Conservation (phyloP, 2,113 vertebrate genomes). For the Oxyura jamaicensis region DNA sequence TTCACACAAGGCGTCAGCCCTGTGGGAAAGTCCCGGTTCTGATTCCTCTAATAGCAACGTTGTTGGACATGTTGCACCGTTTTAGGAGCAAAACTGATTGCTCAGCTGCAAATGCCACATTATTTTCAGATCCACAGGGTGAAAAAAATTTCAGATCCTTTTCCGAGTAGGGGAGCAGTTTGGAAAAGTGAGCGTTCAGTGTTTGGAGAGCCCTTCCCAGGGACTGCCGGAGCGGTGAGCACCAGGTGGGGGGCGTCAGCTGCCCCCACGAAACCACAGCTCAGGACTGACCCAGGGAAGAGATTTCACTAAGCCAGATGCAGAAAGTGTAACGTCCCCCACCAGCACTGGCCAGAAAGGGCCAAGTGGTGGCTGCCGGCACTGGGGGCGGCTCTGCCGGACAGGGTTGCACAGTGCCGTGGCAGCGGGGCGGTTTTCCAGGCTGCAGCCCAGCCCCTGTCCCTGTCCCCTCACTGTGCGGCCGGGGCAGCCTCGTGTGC, state of each 20-base stretch:
- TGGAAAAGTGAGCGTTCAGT: fast-evolving
- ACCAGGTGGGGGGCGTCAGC: no score
- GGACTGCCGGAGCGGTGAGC: neutral
- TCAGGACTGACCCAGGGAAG: neutral
- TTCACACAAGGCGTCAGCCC: neutral
- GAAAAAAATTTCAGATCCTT: neutral
- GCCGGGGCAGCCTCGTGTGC: no score
- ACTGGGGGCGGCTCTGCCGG: neutral
- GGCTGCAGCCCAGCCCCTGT: neutral
- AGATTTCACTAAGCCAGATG: neutral
- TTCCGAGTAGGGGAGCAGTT: neutral
- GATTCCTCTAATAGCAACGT: fast-evolving
- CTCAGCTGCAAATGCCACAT: neutral
- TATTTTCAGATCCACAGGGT: neutral
- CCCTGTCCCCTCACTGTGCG: no score
- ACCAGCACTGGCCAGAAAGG: neutral
- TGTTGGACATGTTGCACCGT: fast-evolving
- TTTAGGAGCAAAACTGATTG: neutral
- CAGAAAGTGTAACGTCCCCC: no score
- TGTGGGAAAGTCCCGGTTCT: neutral
- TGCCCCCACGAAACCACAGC: neutral
- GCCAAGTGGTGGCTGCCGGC: fast-evolving
- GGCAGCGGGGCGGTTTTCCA: neutral
- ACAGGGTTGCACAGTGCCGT: neutral
- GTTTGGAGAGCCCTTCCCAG: neutral